Conservation (phyloP, 2,113 vertebrate species). For the Caretta caretta region DNA sequence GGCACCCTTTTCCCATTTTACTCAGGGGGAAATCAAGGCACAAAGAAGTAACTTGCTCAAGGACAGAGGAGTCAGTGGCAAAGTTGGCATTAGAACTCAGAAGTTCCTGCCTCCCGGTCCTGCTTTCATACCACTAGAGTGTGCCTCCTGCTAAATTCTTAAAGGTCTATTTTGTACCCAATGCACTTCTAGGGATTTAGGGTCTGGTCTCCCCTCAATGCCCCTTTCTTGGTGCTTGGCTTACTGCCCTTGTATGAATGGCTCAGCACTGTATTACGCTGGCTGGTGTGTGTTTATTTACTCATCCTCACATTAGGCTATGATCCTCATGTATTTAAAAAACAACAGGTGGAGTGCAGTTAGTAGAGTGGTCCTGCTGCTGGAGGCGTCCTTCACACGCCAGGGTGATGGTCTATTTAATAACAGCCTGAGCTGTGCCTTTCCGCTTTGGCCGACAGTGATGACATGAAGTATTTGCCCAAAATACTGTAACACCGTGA, state of each 20-base stretch:
- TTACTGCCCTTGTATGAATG: neutral
- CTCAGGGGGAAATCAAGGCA: neutral
- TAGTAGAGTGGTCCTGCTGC: neutral
- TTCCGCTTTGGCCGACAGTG: fast-evolving
- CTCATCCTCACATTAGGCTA: fast-evolving
- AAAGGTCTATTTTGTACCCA: neutral
- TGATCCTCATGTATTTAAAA: fast-evolving
- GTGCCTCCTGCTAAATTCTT: neutral
- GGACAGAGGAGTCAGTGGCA: neutral
- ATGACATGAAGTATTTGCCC: neutral
- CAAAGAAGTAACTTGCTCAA: neutral
- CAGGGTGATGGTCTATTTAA: fast-evolving
- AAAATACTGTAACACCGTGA: fast-evolving
- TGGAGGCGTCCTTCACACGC: neutral
- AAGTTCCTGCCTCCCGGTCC: neutral
- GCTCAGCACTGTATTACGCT: neutral
- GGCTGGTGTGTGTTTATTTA: neutral
- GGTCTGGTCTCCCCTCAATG: neutral
- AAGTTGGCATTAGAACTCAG: fast-evolving
- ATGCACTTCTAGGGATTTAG: neutral
- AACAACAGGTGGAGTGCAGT: neutral
- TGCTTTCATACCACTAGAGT: neutral
- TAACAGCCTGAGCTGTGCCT: fast-evolving
- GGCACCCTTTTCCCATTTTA: neutral
- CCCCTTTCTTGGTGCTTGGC: neutral